These are phyloP conservation scores for Acarapis woodi DNA, from an alignment of 1,140 invertebrate genomes.

Conservation along the genomic window DNA sequence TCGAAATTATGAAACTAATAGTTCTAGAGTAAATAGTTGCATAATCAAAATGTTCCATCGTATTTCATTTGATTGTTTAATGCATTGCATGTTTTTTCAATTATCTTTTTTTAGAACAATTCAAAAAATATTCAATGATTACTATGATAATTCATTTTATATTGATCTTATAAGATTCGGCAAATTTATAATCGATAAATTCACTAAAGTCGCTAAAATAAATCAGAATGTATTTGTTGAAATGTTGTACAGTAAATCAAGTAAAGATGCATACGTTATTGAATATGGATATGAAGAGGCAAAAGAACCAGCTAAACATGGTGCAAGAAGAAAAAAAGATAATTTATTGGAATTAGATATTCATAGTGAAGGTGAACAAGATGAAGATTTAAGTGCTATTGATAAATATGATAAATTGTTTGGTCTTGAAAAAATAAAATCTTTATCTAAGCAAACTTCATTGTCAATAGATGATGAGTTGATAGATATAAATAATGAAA, in stretches of 20 bases:
- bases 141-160: slow-evolving; percentile 13
- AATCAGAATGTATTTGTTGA: background rate
- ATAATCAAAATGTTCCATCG: slow-evolving; percentile 65
- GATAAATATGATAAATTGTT: background rate
- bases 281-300: background rate
- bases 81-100: slow-evolving; percentile 61
- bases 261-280: background rate
- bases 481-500: background rate
- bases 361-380: background rate
- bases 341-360: background rate
- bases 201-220: background rate
- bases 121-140: slow-evolving; percentile 37
- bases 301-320: background rate
- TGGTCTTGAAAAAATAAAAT: too few relatives aligned
- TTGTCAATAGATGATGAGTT: background rate
- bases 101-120: slow-evolving; percentile 50
- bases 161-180: slow-evolving; percentile 51
- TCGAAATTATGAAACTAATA: slow-evolving; percentile 39
- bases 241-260: background rate
- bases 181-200: slow-evolving; percentile 31
- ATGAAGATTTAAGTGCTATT: background rate
- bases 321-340: background rate
- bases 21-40: slow-evolving; percentile 43
- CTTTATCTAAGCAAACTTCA: too few relatives aligned
- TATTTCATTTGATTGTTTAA: slow-evolving; percentile 54